Percentiles rank a stretch among this genome's conserved stretches.
Evolutionary conservation across 2,113 vertebrate genomes (phyloP).

Genomic region (Ursus arctos): DNA sequence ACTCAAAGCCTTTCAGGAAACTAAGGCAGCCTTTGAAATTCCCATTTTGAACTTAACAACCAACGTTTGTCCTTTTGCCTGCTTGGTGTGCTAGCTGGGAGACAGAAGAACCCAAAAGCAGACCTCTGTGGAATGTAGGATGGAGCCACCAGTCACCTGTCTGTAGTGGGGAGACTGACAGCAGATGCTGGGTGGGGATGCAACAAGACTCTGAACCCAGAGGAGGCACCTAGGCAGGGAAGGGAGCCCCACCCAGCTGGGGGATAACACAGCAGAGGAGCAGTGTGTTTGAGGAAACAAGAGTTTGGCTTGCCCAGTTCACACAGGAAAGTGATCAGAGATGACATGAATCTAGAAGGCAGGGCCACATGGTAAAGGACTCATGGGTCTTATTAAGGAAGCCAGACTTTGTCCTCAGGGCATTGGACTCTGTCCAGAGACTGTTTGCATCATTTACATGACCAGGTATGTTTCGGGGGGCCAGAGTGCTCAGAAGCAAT

Average conservation of each 20-base stretch:
- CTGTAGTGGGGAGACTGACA: neutral
- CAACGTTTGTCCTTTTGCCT: neutral
- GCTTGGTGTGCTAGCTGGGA: neutral
- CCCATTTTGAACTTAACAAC: neutral
- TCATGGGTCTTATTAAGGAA: neutral
- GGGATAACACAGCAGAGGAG: neutral
- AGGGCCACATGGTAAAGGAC: neutral
- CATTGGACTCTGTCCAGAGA: no score
- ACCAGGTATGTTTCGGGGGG: neutral
- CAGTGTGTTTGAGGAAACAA: neutral
- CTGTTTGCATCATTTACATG: accelerated
- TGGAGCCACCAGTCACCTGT: neutral
- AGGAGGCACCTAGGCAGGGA: neutral
- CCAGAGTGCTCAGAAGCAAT: neutral
- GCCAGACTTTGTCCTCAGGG: no score
- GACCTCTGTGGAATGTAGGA: neutral
- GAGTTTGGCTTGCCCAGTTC: neutral
- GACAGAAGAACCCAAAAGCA: neutral
- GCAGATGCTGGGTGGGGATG: accelerated
- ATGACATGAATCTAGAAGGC: neutral
- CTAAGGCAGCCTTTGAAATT: constrained; percentile 36
- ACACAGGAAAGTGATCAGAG: no score
- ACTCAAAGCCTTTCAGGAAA: neutral
- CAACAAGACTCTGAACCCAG: neutral
- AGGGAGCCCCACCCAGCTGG: accelerated